These are phyloP conservation scores for Apostichopus japonicus DNA, from an alignment of 35 echinoderm and acorn worm species.

Conservation along the genomic window DNA sequence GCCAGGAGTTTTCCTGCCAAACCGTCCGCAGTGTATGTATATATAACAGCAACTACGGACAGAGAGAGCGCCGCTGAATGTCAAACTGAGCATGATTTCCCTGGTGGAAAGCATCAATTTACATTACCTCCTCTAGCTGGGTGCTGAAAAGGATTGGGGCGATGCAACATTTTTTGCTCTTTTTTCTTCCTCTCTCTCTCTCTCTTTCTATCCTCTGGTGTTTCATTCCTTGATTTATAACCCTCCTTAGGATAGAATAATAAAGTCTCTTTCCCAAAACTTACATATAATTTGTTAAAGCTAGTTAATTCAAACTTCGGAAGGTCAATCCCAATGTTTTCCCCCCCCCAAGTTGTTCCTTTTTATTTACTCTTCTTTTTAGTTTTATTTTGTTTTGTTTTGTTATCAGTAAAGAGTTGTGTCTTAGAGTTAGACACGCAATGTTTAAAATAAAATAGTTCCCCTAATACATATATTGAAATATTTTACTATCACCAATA, in stretches of 20 bases:
- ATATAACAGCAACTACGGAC: no score
- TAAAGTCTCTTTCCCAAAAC: not conserved
- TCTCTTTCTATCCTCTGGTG: not conserved
- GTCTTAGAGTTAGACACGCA: no score
- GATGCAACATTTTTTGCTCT: not conserved
- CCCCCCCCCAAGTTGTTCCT: not conserved
- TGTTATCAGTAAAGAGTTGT: no score
- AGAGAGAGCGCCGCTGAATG: not conserved
- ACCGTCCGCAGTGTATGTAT: no score
- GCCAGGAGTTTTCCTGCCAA: no score
- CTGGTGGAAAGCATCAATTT: conserved; percentile 16
- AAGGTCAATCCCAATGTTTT: not conserved
- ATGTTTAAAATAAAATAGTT: no score
- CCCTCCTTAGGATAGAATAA: not conserved
- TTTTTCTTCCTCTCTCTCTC: not conserved
- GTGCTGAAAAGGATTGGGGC: not conserved
- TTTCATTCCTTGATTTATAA: not conserved
- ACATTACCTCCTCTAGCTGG: not conserved
- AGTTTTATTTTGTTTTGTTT: not conserved
- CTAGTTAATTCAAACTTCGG: not conserved
- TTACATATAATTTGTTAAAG: not conserved
- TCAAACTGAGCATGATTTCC: not conserved
- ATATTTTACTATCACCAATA: no score
- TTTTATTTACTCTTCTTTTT: not conserved
- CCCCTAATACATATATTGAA: no score